These are phyloP conservation scores for Rostratula benghalensis DNA, from an alignment of 2,113 vertebrate genomes.

Conservation along the genomic window DNA sequence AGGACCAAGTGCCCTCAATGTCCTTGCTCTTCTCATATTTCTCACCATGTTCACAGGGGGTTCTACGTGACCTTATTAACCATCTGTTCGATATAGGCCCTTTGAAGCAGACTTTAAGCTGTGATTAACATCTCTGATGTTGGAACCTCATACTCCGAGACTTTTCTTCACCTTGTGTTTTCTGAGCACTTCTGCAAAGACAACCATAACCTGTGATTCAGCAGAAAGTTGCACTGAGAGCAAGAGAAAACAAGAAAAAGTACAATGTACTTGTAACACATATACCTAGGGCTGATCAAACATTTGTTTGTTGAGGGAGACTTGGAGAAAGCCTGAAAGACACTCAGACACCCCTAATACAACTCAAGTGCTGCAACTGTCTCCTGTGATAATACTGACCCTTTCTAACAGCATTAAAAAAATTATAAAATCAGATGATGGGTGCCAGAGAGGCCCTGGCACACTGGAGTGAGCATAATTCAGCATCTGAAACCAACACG, in stretches of 20 bases:
- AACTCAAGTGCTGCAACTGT: not conserved
- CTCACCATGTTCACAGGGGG: not conserved
- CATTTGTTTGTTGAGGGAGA: not conserved
- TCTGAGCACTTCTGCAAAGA: not conserved
- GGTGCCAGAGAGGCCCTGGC: not conserved
- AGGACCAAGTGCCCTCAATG: rapidly evolving
- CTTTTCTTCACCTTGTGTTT: not conserved
- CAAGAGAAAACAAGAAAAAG: not conserved
- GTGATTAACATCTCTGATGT: not conserved
- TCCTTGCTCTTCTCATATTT: not conserved
- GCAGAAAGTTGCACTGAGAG: not conserved
- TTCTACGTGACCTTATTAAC: not conserved
- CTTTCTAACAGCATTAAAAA: not conserved
- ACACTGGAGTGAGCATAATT: not conserved
- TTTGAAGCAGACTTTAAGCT: not conserved
- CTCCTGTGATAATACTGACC: not conserved
- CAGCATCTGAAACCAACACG: not conserved
- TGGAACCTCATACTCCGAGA: not conserved
- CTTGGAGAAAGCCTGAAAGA: not conserved
- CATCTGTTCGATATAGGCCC: not conserved
- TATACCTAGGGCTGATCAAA: no score
- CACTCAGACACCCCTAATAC: not conserved
- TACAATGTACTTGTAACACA: not conserved
- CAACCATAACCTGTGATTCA: not conserved
- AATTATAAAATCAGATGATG: not conserved